Percentiles rank a stretch among this genome's conserved stretches.
phyloP scores from a whole-genome alignment of 2,888 invertebrate genomes.

The Tachina fera region DNA sequence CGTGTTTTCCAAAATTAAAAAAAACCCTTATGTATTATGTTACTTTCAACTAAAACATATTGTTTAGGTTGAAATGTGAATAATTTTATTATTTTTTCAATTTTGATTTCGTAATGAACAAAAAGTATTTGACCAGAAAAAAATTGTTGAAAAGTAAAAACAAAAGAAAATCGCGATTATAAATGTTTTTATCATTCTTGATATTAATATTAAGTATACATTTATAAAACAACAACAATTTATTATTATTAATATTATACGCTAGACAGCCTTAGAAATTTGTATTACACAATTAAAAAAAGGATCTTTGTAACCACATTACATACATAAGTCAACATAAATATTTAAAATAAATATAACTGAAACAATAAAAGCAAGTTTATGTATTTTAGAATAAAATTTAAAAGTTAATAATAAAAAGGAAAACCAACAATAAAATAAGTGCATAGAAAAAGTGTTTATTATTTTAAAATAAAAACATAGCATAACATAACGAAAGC shows the following conservation, averaged over 20 bases:
- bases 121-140: constrained; percentile 37
- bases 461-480: constrained; percentile 41
- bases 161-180: constrained; percentile 29
- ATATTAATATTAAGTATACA: constrained; percentile 40
- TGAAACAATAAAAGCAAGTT: constrained; percentile 44
- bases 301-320: constrained; percentile 59
- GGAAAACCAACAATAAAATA: constrained; percentile 33
- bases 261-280: constrained; percentile 69
- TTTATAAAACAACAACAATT: constrained; percentile 32
- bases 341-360: constrained; percentile 50
- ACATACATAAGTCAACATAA: constrained; percentile 51
- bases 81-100: not conserved
- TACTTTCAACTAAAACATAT: not conserved
- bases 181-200: constrained; percentile 53
- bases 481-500: not conserved
- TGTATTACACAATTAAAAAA: constrained; percentile 60
- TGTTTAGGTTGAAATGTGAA: not conserved
- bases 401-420: constrained; percentile 58
- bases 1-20: constrained; percentile 39
- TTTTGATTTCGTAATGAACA: constrained; percentile 27
- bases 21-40: not conserved
- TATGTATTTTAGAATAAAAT: constrained; percentile 69
- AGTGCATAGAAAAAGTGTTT: constrained; percentile 22
- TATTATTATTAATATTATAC: constrained; percentile 45
- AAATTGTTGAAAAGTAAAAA: not conserved